Conservation (phyloP, 2,113 vertebrate genomes). For the Cephalopholis sonnerati region DNA sequence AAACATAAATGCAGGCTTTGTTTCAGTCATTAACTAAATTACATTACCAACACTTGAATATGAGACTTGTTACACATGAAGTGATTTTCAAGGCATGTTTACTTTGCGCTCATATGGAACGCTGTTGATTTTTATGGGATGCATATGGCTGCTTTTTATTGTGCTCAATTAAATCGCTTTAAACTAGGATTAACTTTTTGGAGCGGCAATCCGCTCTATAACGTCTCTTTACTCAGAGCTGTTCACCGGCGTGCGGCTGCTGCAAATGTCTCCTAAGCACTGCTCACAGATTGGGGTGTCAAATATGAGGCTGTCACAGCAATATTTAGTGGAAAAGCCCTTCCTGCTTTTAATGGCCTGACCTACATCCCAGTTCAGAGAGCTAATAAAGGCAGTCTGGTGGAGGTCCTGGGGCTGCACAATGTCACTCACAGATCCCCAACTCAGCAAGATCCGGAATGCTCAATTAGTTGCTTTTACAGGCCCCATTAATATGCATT, state of each 20-base stretch:
- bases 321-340: slow-evolving; percentile 82
- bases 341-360: slow-evolving; percentile 94
- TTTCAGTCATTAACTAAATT: slow-evolving; percentile 60
- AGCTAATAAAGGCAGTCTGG: slow-evolving; percentile 94
- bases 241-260: slow-evolving; percentile 33
- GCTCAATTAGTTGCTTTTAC: slow-evolving; percentile 96
- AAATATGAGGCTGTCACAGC: slow-evolving; percentile 78
- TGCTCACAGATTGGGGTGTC: slow-evolving; percentile 74
- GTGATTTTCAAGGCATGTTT: slow-evolving; percentile 70
- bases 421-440: slow-evolving; percentile 98
- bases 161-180: slow-evolving; percentile 77
- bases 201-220: slow-evolving; percentile 58
- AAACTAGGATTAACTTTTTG: slow-evolving; percentile 79
- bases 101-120: slow-evolving; percentile 77
- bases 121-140: slow-evolving; percentile 73
- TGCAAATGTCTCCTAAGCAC: slow-evolving; percentile 50
- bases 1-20: slow-evolving; percentile 37
- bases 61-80: slow-evolving; percentile 58
- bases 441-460: slow-evolving; percentile 97
- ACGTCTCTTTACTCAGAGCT: slow-evolving; percentile 38
- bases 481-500: slow-evolving; percentile 87
- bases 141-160: slow-evolving; percentile 78
- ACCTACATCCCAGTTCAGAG: slow-evolving; percentile 98
- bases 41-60: slow-evolving; percentile 43
- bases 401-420: slow-evolving; percentile 95